A percentile compares a stretch with the other conserved stretches of the same genome.
phyloP scores from a whole-genome alignment of 2,113 vertebrate genomes.

The Peucedramus taeniatus region DNA sequence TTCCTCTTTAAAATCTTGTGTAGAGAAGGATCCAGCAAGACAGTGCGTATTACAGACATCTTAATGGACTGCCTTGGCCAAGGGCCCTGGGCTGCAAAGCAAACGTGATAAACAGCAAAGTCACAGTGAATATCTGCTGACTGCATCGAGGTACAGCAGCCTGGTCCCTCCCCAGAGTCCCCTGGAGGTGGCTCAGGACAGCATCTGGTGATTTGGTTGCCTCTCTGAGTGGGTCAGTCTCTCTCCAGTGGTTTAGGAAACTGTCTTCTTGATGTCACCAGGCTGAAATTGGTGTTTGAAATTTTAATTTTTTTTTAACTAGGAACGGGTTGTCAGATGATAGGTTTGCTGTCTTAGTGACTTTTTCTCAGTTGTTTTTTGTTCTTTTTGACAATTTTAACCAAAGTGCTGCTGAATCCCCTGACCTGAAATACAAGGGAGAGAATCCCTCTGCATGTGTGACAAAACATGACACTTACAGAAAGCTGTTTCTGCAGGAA shows the following conservation, averaged over 20 bases:
- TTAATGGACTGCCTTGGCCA: background rate
- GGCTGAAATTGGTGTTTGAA: background rate
- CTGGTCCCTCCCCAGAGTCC: background rate
- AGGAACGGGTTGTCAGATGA: background rate
- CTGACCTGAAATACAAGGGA: background rate
- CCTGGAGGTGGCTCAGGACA: background rate
- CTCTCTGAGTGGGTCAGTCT: background rate
- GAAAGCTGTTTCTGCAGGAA: background rate
- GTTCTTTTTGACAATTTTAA: background rate
- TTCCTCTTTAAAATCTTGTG: background rate
- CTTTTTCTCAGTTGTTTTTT: background rate
- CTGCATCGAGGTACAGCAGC: background rate
- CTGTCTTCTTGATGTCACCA: background rate
- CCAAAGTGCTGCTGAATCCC: background rate
- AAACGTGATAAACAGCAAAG: background rate
- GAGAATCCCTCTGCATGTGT: rapidly evolving
- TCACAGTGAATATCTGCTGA: background rate
- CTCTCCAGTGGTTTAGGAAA: background rate
- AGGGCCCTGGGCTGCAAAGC: background rate
- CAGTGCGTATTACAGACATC: rapidly evolving
- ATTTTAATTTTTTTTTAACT: background rate
- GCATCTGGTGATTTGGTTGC: background rate
- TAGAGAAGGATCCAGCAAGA: background rate
- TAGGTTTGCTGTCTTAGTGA: background rate
- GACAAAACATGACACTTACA: background rate